phyloP scores from a whole-genome alignment of 2,113 vertebrate genomes.

The Phasianus colchicus region DNA sequence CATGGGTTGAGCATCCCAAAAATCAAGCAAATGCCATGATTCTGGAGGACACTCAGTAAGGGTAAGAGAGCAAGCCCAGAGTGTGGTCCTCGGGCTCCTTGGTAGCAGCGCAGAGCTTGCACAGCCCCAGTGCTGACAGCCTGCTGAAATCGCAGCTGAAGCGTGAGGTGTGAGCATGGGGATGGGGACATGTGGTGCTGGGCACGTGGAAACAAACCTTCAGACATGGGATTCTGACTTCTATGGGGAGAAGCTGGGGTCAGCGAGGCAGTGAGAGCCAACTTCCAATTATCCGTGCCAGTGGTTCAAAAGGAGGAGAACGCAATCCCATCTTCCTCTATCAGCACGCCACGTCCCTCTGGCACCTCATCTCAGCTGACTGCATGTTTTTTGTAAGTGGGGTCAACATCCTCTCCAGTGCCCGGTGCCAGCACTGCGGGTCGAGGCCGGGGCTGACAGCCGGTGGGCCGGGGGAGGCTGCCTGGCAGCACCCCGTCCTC shows the following conservation, averaged over 20 bases:
- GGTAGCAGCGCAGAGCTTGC: too few species aligned
- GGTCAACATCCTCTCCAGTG: background rate
- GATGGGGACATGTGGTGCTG: background rate
- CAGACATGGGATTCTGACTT: background rate
- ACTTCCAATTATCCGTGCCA: background rate
- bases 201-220: background rate
- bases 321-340: background rate
- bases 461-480: background rate
- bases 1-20: accelerated
- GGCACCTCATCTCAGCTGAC: background rate
- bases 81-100: background rate
- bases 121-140: background rate
- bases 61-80: background rate
- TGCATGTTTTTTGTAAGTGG: background rate
- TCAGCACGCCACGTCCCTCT: background rate
- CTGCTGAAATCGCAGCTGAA: background rate
- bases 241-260: background rate
- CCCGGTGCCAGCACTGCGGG: background rate
- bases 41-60: background rate
- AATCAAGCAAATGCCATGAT: background rate
- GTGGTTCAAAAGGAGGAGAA: background rate
- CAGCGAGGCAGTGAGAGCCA: background rate
- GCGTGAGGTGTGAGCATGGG: accelerated
- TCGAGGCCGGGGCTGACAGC: background rate
- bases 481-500: background rate